Evolutionary conservation across 1,140 invertebrate genomes (phyloP), one percentile per base, ranked within the genome.

Genomic region (Anthonomus grandis): DNA sequence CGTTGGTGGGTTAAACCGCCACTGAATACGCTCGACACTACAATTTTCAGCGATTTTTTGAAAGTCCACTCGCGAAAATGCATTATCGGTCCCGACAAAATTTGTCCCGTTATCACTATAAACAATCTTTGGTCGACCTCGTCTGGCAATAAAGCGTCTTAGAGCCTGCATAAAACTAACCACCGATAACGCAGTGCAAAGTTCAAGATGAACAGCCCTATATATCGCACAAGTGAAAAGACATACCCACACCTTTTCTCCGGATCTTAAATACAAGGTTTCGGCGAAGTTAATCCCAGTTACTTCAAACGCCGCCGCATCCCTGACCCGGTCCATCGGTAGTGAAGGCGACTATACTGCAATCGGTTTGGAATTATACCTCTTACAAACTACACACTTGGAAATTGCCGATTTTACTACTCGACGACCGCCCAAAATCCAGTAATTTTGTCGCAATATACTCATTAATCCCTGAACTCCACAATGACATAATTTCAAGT

Each of bases 71-170:
- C 49, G 50, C 44, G 47, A 48, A 12, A 72, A 64, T 31, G 15
- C 12, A 48, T 72, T 73, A 13, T 60, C 41, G 12, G 63, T 48
- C 6, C 66, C 64, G n/a, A 45, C 47, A 50, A 45, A 45, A 15
- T 23, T 45, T 12, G 60, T 70, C 0, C 68, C 75, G 50, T 77
- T 75, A 50, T 77, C 72, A 25, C 62, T 71, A 57, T 50, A 74
- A 2, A n/a, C n/a, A n/a, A n/a, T n/a, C n/a, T n/a, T n/a, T n/a
- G n/a, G n/a, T n/a, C n/a, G n/a, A n/a, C n/a, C n/a, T n/a, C n/a
- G n/a, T n/a, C n/a, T n/a, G n/a, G n/a, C n/a, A n/a, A n/a, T n/a
- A n/a, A n/a, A n/a, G n/a, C n/a, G n/a, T n/a, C n/a, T n/a, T n/a
- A n/a, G n/a, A n/a, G n/a, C n/a, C n/a, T n/a, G n/a, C n/a, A n/a